Base-by-base conservation (phyloP, 2,113 vertebrate genomes). In the Ellobius talpinus region DNA sequence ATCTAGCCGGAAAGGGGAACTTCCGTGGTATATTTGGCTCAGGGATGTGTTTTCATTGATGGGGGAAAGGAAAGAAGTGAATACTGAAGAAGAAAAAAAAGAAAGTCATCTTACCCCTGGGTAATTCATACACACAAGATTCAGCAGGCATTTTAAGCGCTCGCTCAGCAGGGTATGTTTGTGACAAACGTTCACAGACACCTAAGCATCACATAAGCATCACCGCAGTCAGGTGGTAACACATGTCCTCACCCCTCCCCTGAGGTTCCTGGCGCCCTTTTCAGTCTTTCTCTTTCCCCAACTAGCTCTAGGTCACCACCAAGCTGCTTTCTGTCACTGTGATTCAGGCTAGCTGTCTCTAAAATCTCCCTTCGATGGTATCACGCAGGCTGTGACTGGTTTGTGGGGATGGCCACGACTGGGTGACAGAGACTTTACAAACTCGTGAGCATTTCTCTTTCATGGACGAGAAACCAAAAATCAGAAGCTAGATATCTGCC, bases 11-110 rank as follows among this genome's bases (percentile, higher is more conserved):
- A 85, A 85, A 45, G 58, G 58, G 82, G 63, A 19, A 65, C 82
- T 85, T 85, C 82, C 82, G 82, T 85, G 82, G 82, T 85, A 85
- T 85, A 65, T 85, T 65, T 85, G 82, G 58, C 58, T 65, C 82
- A 31, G 81, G 26, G 58, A 65, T 26, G 8, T 85, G 82, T 45
- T 85, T 85, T 85, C 82, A 85, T 85, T 85, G 82, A 84, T 84
- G 81, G 58, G 58, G 55, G 16, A 63, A 84, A 84, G 58, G 39
- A 31, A 63, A 82, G 24, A 84, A 29, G 26, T 26, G 39, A 85
- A 45, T 24, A 74, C 1, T 24, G n/a, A 42, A 42, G 42, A 73
- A 42, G 42, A 42, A 74, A 66, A 31, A 36, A 72, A 39, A 39
- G 36, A 72, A 42, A 84, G 81, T 63, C 58, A 84, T 42, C 42